Evolutionary conservation across 2,888 invertebrate genomes (phyloP), one percentile per base, ranked within the genome.

Genomic region (Sepiola atlantica): DNA sequence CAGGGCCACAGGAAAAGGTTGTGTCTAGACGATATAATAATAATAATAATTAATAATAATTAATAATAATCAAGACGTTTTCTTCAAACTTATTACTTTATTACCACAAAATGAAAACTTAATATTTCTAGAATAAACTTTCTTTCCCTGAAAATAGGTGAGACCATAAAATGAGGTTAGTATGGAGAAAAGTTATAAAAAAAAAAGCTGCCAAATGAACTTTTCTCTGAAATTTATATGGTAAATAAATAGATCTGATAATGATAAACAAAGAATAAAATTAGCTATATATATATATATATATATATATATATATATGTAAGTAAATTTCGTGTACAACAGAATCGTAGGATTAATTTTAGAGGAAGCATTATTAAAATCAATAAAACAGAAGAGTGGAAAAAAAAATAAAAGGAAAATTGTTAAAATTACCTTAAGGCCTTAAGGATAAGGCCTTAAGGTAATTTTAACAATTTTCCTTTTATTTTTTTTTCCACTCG

Each of bases 201-300:
- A 77, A 77, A 77, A 77, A 77, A 77, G 77, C 77, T 77, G 77
- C 77, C 77, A 77, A 77, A 77, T 77, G 77, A 77, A 77, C n/a
- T 77, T 32, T 77, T 18, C 77, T 77, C 77, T 77, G 77, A n/a
- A 77, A n/a, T 77, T 32, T n/a, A n/a, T 77, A n/a, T 32, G 14
- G 77, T n/a, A 77, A 77, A 77, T 77, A 77, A 77, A 77, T 16
- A 77, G 77, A n/a, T 32, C n/a, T n/a, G 16, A n/a, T 77, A 77
- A 14, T 77, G 77, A 77, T 77, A n/a, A n/a, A 77, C 14, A 77
- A 12, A 18, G n/a, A n/a, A n/a, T 1, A 77, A 77, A 77, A 77
- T 32, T 32, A 77, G n/a, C 0, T 4, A 54, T 20, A 55, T 45
- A 12, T 91, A 20, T 35, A 35, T 91, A 21, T 91, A 35, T 35